A percentile compares a stretch with the other conserved stretches of the same genome.
phyloP scores from a whole-genome alignment of 2,797 vertebrate genomes.

The Pipistrellus pipistrellus region DNA sequence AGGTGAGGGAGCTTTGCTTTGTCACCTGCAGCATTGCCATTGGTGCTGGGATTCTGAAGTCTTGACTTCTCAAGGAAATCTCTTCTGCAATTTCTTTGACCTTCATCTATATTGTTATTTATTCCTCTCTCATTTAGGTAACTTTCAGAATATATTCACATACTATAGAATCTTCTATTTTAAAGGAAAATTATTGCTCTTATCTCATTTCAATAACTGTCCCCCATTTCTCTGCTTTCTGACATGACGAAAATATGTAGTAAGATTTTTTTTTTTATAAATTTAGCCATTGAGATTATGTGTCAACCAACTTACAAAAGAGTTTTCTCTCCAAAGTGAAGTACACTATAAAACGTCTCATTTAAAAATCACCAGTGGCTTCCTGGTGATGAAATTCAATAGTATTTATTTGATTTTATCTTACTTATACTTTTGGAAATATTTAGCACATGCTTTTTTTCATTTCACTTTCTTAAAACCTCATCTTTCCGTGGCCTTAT shows the following conservation, averaged over 20 bases:
- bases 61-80: neutral
- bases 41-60: neutral
- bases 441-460: neutral
- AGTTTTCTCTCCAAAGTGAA: too few relatives aligned
- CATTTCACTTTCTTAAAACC: neutral
- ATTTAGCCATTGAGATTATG: neutral
- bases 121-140: neutral
- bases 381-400: neutral
- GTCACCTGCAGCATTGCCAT: fast-evolving
- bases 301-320: neutral
- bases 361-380: neutral
- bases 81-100: neutral
- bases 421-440: neutral
- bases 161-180: neutral
- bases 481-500: neutral
- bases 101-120: neutral
- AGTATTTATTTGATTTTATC: neutral
- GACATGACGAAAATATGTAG: neutral
- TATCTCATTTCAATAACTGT: neutral
- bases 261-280: neutral
- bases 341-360: neutral
- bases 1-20: neutral
- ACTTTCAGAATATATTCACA: neutral
- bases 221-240: neutral
- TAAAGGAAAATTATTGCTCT: neutral